phyloP scores from a whole-genome alignment of 1,140 invertebrate genomes.

The Lordiphosa stackelbergi region DNA sequence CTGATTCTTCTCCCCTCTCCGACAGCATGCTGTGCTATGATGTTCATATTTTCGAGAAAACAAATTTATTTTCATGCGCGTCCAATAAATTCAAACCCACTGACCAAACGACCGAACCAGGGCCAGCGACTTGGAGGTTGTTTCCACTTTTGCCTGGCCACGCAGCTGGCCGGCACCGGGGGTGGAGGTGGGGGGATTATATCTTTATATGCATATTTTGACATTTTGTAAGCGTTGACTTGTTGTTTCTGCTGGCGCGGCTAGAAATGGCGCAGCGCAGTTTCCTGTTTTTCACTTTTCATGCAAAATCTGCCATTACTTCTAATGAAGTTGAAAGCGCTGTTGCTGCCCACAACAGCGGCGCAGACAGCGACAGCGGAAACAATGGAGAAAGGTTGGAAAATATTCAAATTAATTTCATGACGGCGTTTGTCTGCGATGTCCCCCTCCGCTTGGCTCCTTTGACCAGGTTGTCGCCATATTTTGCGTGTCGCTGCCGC shows the following conservation, averaged over 20 bases:
- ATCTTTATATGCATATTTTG: conserved; percentile 56
- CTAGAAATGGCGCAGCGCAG: conserved; percentile 21
- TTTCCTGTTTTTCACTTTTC: conserved; percentile 47
- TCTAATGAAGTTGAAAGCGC: conserved; percentile 55
- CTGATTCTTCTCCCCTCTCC: neutral
- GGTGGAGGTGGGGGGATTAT: conserved; percentile 29
- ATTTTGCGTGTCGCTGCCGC: conserved; percentile 52
- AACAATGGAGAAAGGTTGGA: conserved; percentile 32
- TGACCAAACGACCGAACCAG: conserved; percentile 11
- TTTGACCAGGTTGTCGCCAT: conserved; percentile 52
- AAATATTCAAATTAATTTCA: conserved; percentile 73
- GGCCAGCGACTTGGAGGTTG: conserved; percentile 36
- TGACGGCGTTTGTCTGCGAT: conserved; percentile 41
- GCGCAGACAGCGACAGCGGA: conserved; percentile 10
- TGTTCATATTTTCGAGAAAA: conserved; percentile 49
- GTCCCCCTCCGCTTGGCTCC: conserved; percentile 8
- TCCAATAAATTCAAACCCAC: conserved; percentile 46
- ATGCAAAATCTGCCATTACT: conserved; percentile 58
- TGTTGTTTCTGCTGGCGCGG: conserved; percentile 13
- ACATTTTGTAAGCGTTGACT: conserved; percentile 45
- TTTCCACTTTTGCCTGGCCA: conserved; percentile 37
- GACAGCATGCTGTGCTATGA: conserved; percentile 33
- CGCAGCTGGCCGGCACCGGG: conserved; percentile 10
- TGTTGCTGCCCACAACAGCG: conserved; percentile 31
- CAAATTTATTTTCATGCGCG: conserved; percentile 53